phyloP scores from a whole-genome alignment of 2,113 vertebrate genomes.

The Forbesichthys agassizii region DNA sequence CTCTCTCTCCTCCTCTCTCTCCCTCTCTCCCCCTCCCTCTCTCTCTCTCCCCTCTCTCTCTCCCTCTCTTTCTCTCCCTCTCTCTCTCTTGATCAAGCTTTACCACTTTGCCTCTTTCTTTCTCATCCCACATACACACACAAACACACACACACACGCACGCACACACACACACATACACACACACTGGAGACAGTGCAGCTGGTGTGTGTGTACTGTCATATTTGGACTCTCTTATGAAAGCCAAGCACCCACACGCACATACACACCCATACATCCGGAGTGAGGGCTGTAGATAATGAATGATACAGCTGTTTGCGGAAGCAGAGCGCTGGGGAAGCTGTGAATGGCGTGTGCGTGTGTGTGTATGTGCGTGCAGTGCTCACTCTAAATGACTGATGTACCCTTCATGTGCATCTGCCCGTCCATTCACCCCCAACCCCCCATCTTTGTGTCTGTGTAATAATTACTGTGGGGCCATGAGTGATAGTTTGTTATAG shows the following conservation, averaged over 20 bases:
- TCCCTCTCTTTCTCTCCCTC: neutral
- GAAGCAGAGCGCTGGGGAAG: slow-evolving; percentile 6
- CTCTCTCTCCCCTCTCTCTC: slow-evolving; percentile 3
- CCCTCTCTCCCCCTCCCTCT: neutral
- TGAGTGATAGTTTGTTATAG: neutral
- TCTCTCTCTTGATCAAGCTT: slow-evolving; percentile 15
- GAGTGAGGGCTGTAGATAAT: slow-evolving; percentile 23
- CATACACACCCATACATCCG: slow-evolving; percentile 11
- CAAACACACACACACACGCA: neutral
- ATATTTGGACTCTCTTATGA: slow-evolving; percentile 22
- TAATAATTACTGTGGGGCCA: neutral
- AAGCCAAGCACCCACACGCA: neutral
- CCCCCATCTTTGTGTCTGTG: neutral
- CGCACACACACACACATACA: neutral
- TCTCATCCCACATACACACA: neutral
- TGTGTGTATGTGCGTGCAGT: neutral
- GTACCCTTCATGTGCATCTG: neutral
- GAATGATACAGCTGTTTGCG: slow-evolving; percentile 17
- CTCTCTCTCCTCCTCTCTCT: neutral
- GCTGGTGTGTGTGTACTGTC: slow-evolving; percentile 28
- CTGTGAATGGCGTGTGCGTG: too few species aligned
- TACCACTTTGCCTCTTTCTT: slow-evolving; percentile 15
- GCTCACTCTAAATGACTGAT: slow-evolving; percentile 9
- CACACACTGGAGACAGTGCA: slow-evolving; percentile 10
- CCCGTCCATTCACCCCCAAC: slow-evolving; percentile 5